phyloP scores from a whole-genome alignment of 1,140 invertebrate genomes.

The Telenomus remus region DNA sequence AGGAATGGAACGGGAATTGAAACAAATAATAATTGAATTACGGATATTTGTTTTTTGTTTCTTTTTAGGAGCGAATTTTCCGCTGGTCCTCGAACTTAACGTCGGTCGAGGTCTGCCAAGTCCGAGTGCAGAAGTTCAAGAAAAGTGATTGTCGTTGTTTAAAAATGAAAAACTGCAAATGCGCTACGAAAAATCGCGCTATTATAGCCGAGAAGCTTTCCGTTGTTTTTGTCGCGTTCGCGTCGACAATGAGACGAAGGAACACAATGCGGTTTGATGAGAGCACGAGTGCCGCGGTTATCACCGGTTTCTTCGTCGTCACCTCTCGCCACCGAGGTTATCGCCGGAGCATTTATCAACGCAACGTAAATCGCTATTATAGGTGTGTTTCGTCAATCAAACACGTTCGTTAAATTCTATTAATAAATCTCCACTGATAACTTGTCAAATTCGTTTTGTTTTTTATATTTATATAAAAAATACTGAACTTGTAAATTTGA shows the following conservation, averaged over 20 bases:
- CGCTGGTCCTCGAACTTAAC: slow-evolving; percentile 52
- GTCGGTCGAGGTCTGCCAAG: slow-evolving; percentile 48
- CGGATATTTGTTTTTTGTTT: neutral
- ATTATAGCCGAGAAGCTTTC: slow-evolving; percentile 55
- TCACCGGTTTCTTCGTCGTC: slow-evolving; percentile 53
- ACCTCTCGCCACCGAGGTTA: slow-evolving; percentile 40
- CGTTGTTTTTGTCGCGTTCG: slow-evolving; percentile 54
- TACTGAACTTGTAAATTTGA: no score
- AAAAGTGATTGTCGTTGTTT: slow-evolving; percentile 18
- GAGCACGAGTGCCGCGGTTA: slow-evolving; percentile 42
- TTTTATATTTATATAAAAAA: no score
- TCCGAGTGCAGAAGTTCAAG: slow-evolving; percentile 54
- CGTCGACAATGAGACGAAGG: slow-evolving; percentile 45
- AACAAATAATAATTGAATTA: no score
- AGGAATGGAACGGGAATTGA: no score
- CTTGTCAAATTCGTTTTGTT: no score
- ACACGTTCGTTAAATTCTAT: slow-evolving; percentile 26
- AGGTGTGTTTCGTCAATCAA: slow-evolving; percentile 38
- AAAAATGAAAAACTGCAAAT: slow-evolving; percentile 29
- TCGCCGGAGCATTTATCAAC: slow-evolving; percentile 35
- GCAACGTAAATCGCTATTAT: slow-evolving; percentile 40
- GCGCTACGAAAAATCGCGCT: slow-evolving; percentile 47
- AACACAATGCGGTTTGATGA: slow-evolving; percentile 47
- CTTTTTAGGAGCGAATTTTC: slow-evolving; percentile 16
- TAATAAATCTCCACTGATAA: slow-evolving; percentile 13